Conservation (phyloP, 2,888 invertebrate species). For the Drosophila vallismaia region DNA sequence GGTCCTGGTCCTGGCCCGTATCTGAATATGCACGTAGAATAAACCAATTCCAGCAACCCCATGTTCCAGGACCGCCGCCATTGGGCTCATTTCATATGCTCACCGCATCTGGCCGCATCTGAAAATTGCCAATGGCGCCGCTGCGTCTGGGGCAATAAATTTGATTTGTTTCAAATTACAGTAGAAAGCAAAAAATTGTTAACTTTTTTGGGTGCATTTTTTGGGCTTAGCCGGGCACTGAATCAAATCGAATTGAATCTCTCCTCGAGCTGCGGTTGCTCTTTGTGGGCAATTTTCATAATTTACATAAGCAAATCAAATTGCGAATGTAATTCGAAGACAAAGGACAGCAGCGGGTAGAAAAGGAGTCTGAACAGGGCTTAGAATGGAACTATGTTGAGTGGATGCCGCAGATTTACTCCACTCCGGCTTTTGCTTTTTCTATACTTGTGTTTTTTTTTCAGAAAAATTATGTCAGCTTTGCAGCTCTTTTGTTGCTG, state of each 20-base stretch:
- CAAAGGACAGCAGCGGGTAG: constrained; percentile 1
- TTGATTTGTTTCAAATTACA: constrained; percentile 80
- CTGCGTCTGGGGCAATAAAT: constrained; percentile 78
- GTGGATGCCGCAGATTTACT: constrained; percentile 69
- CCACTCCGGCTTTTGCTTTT: constrained; percentile 21
- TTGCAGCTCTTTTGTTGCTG: constrained; percentile 61
- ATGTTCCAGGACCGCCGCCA: constrained; percentile 1
- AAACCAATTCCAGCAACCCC: constrained; percentile 38
- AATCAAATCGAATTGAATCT: constrained; percentile 65
- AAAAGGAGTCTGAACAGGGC: constrained; percentile 36
- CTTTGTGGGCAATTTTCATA: constrained; percentile 78
- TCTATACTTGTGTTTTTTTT: constrained; percentile 48
- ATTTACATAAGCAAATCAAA: constrained; percentile 80
- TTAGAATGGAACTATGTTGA: constrained; percentile 73
- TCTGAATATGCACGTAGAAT: constrained; percentile 49
- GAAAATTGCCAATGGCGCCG: constrained; percentile 78
- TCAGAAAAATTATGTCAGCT: constrained; percentile 5
- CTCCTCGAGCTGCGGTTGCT: constrained; percentile 69
- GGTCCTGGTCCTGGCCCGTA: constrained; percentile 38
- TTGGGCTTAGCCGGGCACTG: constrained; percentile 65
- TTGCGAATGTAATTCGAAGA: constrained; percentile 70
- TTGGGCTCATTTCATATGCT: constrained; percentile 72
- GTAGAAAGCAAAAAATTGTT: constrained; percentile 69
- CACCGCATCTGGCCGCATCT: constrained; percentile 75
- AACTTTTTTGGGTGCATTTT: constrained; percentile 28